A percentile compares a stretch with the other conserved stretches of the same genome.
Conservation (phyloP, 2,888 invertebrate genomes). For the Dyspetes luteomarginatus region DNA sequence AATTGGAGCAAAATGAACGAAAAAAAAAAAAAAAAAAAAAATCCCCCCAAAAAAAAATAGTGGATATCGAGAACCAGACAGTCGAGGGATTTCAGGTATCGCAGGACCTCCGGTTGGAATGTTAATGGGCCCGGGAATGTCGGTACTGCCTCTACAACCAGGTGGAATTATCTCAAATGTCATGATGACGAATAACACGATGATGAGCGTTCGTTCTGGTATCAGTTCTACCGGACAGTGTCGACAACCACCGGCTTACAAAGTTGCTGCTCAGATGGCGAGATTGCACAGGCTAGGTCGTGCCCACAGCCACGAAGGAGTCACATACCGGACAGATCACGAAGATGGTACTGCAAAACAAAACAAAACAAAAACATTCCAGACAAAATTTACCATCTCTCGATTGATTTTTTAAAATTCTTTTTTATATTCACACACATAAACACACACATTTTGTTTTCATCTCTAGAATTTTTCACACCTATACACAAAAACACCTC, state of each 20-base stretch:
- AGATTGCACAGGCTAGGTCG: slow-evolving; percentile 92
- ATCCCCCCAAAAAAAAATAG: slow-evolving; percentile 22
- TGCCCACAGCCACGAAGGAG: slow-evolving; percentile 94
- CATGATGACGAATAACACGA: slow-evolving; percentile 71
- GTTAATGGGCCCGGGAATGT: slow-evolving; percentile 76
- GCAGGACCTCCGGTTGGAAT: slow-evolving; percentile 75
- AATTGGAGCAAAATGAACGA: slow-evolving; percentile 31
- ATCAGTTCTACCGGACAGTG: slow-evolving; percentile 74
- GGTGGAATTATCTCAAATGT: slow-evolving; percentile 69
- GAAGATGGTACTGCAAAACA: slow-evolving; percentile 84
- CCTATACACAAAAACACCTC: slow-evolving; percentile 32
- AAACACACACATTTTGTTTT: slow-evolving; percentile 1
- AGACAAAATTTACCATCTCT: slow-evolving; percentile 39
- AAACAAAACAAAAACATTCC: slow-evolving; percentile 17
- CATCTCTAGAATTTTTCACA: slow-evolving; percentile 19
- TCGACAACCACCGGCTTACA: slow-evolving; percentile 92
- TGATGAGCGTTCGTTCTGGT: slow-evolving; percentile 74
- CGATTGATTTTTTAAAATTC: slow-evolving; percentile 33
- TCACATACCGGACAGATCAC: slow-evolving; percentile 89
- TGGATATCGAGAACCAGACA: slow-evolving; percentile 72
- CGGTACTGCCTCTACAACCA: slow-evolving; percentile 75
- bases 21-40: slow-evolving; percentile 16
- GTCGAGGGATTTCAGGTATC: slow-evolving; percentile 82
- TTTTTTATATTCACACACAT: slow-evolving; percentile 33
- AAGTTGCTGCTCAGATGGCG: slow-evolving; percentile 94